phyloP scores from a whole-genome alignment of 2,888 invertebrate genomes.

The Eutolmus rufibarbis region DNA sequence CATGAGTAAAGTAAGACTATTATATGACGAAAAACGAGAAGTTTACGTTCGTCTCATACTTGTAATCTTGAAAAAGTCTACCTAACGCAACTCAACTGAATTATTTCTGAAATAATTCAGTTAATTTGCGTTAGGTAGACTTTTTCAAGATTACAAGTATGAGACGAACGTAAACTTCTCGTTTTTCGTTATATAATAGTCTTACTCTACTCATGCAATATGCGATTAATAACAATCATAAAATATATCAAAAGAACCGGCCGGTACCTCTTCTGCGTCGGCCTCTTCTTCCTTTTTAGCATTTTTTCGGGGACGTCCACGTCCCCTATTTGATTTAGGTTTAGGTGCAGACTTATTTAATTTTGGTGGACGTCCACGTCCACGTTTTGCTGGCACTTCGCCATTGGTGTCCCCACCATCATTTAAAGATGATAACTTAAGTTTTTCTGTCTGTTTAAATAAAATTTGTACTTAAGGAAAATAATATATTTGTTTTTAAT shows the following conservation, averaged over 20 bases:
- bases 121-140: no score
- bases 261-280: no score
- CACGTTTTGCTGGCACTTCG: slow-evolving; percentile 32
- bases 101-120: no score
- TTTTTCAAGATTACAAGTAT: no score
- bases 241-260: background rate
- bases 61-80: no score
- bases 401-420: slow-evolving; percentile 51
- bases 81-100: no score
- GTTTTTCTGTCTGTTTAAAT: slow-evolving; percentile 1
- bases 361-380: slow-evolving; percentile 43
- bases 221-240: background rate
- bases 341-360: background rate
- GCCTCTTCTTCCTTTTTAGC: no score
- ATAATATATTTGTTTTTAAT: background rate
- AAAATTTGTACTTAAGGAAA: background rate
- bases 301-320: slow-evolving; percentile 6
- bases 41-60: background rate
- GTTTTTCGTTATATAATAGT: background rate
- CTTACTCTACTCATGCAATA: background rate
- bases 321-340: background rate
- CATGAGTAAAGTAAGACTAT: background rate
- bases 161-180: background rate
- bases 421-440: slow-evolving; percentile 47
- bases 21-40: background rate